Evolutionary conservation across 2,888 invertebrate genomes (phyloP).

Genomic region (Ornithoptera priamus): DNA sequence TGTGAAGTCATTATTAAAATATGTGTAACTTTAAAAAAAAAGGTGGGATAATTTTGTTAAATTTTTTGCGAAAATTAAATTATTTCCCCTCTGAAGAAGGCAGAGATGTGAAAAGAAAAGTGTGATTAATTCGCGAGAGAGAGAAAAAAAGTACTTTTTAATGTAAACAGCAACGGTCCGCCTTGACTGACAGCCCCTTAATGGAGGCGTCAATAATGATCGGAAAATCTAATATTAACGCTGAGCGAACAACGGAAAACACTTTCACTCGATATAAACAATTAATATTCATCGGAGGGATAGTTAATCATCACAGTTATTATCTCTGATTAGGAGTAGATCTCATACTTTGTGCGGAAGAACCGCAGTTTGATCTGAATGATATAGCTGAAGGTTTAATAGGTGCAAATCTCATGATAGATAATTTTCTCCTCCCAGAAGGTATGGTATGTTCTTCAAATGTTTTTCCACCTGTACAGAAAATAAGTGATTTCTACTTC

Average conservation of each 20-base stretch:
- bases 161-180: conserved; percentile 38
- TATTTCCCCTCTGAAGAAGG: conserved; percentile 16
- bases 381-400: not conserved
- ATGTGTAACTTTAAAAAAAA: no score
- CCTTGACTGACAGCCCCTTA: conserved; percentile 54
- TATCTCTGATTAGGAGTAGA: no score
- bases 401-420: not conserved
- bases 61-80: conserved; percentile 1
- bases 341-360: no score
- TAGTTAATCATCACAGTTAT: no score
- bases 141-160: conserved; percentile 31
- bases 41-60: no score
- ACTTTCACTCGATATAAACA: conserved; percentile 39
- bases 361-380: no score
- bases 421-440: no score
- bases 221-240: conserved; percentile 40
- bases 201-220: conserved; percentile 51
- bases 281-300: conserved; percentile 48
- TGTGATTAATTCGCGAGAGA: conserved; percentile 30
- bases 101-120: conserved; percentile 27
- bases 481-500: conserved; percentile 34
- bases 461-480: no score
- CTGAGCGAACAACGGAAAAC: conserved; percentile 37
- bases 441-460: no score
- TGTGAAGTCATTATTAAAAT: no score